A percentile compares a stretch with the other conserved stretches of the same genome.
Evolutionary conservation across 1,140 invertebrate genomes (phyloP).

Genomic region (Chelonus insularis): DNA sequence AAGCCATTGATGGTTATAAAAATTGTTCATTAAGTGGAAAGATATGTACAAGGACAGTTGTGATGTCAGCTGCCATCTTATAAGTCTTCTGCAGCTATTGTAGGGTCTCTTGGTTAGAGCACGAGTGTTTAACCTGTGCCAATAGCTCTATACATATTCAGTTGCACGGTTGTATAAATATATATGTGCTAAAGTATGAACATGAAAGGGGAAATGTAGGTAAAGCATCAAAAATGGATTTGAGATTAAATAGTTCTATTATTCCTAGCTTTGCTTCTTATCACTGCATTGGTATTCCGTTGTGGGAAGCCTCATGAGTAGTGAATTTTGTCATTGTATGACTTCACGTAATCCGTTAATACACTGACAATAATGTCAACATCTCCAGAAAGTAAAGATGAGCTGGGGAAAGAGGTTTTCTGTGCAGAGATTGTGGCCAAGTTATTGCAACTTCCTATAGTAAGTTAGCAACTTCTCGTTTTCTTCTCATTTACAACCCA

Average conservation of each 20-base stretch:
- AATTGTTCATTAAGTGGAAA: slow-evolving; percentile 1
- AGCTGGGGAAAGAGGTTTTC: no score
- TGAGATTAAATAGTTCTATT: slow-evolving; percentile 1
- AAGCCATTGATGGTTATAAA: not conserved
- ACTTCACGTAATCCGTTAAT: slow-evolving; percentile 28
- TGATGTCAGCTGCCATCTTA: slow-evolving; percentile 30
- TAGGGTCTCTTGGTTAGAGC: slow-evolving; percentile 41
- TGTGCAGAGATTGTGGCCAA: not conserved
- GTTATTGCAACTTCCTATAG: slow-evolving; percentile 6
- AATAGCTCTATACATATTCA: slow-evolving; percentile 34
- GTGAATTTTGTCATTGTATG: slow-evolving; percentile 3
- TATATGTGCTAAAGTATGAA: not conserved
- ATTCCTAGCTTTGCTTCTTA: slow-evolving; percentile 1
- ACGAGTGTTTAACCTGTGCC: slow-evolving; percentile 36
- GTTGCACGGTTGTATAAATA: not conserved
- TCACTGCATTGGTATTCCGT: not conserved
- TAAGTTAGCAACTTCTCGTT: not conserved
- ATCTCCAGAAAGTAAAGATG: slow-evolving; percentile 18
- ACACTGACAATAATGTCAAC: slow-evolving; percentile 28
- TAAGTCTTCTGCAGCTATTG: slow-evolving; percentile 49
- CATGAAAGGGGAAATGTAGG: not conserved
- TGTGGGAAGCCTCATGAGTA: not conserved
- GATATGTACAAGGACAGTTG: not conserved
- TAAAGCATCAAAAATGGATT: slow-evolving; percentile 6
- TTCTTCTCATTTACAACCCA: not conserved